Conservation (phyloP, 2,888 invertebrate species). For the Drosophila paramelanica region DNA sequence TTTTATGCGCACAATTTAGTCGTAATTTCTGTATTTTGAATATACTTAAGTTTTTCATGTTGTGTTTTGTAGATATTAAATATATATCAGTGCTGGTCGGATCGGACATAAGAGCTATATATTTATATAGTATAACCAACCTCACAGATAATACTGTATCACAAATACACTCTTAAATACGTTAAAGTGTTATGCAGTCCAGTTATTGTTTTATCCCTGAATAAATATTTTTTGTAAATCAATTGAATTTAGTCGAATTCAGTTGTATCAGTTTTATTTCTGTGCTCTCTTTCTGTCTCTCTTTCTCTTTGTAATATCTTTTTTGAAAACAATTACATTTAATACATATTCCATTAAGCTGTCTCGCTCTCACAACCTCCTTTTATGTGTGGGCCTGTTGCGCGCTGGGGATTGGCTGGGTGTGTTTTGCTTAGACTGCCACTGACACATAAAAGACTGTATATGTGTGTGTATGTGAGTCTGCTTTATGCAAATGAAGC, state of each 20-base stretch:
- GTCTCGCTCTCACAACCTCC: background rate
- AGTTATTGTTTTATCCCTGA: too few species aligned
- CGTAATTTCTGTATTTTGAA: background rate
- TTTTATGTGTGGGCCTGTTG: slow-evolving; percentile 43
- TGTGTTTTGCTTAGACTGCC: slow-evolving; percentile 22
- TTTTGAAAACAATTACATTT: slow-evolving; percentile 53
- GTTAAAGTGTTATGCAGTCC: too few species aligned
- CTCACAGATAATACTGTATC: too few species aligned
- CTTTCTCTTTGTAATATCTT: slow-evolving; percentile 2
- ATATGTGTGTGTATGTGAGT: slow-evolving; percentile 6
- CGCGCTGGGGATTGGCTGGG: slow-evolving; percentile 47
- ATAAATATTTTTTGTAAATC: background rate
- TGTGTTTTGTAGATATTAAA: background rate
- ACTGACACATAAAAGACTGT: slow-evolving; percentile 16
- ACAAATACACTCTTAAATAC: too few species aligned
- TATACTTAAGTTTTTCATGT: background rate
- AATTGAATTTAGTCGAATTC: slow-evolving; percentile 12
- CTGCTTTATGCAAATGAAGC: slow-evolving; percentile 57
- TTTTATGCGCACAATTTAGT: background rate
- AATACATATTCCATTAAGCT: slow-evolving; percentile 56
- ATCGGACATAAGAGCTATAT: too few species aligned
- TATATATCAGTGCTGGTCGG: too few species aligned
- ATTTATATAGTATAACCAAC: too few species aligned
- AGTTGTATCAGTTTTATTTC: background rate
- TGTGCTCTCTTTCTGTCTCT: background rate